These are phyloP conservation scores for Emydura subglobosa DNA, from an alignment of 2,113 vertebrate species.

Conservation along the genomic window DNA sequence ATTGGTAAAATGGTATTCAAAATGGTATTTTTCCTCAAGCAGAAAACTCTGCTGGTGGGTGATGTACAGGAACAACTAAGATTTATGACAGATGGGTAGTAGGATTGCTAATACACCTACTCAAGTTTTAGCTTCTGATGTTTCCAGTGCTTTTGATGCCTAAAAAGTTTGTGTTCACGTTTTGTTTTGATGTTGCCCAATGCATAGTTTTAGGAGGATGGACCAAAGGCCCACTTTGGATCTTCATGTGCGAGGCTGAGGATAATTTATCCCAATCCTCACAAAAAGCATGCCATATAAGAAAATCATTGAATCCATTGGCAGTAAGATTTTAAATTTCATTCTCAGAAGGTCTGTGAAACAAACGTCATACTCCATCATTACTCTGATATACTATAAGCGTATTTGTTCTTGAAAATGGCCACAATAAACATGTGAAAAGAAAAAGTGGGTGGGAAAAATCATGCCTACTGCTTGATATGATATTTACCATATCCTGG, in stretches of 20 bases:
- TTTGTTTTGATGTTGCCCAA: conserved; percentile 42
- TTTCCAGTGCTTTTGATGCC: conserved; percentile 59
- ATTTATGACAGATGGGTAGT: conserved; percentile 77
- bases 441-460: not conserved
- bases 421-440: conserved; percentile 28
- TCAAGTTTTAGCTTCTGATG: conserved; percentile 58
- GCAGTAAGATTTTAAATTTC: not conserved
- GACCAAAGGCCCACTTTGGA: not conserved
- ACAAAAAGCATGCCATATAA: not conserved
- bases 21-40: conserved; percentile 72
- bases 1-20: conserved; percentile 52
- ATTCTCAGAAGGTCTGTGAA: conserved; percentile 10
- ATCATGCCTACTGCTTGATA: not conserved
- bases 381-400: conserved; percentile 59
- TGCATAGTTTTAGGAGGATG: conserved; percentile 15
- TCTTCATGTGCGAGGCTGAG: not conserved
- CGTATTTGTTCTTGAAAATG: conserved; percentile 56
- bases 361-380: conserved; percentile 48
- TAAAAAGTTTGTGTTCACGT: not conserved
- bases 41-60: conserved; percentile 74
- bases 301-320: not conserved
- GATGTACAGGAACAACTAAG: conserved; percentile 76
- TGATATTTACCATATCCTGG: not conserved
- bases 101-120: conserved; percentile 78
- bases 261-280: not conserved